Evolutionary conservation across 53 echinoderm and acorn worm genomes (phyloP).

Genomic region (Luidia sarsii): DNA sequence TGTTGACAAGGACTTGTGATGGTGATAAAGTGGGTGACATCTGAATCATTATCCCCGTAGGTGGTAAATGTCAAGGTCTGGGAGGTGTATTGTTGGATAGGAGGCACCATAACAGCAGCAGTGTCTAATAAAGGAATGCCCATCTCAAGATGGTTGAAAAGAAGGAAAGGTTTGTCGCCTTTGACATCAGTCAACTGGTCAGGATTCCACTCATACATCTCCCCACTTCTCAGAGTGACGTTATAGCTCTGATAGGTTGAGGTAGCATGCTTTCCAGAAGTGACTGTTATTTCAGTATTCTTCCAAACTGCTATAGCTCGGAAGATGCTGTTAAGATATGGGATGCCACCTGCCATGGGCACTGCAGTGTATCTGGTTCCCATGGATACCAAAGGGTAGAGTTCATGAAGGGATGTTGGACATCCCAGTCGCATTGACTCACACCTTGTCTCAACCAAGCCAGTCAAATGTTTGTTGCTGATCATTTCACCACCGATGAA

Average conservation of each 20-base stretch:
- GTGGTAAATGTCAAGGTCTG: conserved; percentile 41
- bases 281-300: conserved; percentile 12
- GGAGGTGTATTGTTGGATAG: conserved; percentile 58
- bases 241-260: neutral
- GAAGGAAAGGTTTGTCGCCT: conserved; percentile 31
- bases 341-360: neutral
- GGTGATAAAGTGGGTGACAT: neutral
- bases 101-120: conserved; percentile 49
- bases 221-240: neutral
- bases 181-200: neutral
- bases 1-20: neutral
- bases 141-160: conserved; percentile 6
- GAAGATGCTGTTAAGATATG: neutral
- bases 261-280: neutral
- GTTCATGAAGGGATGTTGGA: conserved; percentile 11
- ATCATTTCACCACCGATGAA: conserved; percentile 14
- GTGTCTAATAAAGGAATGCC: conserved; percentile 30
- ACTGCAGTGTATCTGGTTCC: conserved; percentile 50
- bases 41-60: neutral
- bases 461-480: neutral
- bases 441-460: conserved; percentile 9
- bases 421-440: neutral
- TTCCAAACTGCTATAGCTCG: conserved; percentile 41
- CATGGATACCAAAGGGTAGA: conserved; percentile 35
- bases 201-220: neutral